Percentiles rank a stretch among this genome's conserved stretches.
Conservation (phyloP, 2,797 vertebrate genomes). For the Paratrypauchen microcephalus region DNA sequence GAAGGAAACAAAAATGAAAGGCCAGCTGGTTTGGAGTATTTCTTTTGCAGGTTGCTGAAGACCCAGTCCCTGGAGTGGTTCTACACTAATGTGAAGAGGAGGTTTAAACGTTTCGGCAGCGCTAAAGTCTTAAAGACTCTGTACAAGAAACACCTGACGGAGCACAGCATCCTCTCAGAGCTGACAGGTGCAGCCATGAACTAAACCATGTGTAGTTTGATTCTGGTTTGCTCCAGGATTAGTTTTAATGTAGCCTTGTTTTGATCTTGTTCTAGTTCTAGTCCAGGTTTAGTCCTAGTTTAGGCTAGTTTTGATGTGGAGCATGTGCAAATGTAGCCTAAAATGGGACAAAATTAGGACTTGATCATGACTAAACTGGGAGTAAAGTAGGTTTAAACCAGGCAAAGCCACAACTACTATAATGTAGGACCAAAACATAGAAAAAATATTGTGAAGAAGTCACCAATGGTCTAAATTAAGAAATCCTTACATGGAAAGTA, state of each 20-base stretch:
- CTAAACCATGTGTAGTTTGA: too few relatives aligned
- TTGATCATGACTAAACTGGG: too few relatives aligned
- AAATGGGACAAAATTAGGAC: too few relatives aligned
- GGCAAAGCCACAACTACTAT: too few relatives aligned
- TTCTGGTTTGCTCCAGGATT: background rate
- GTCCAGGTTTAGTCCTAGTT: background rate
- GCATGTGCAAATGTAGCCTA: too few relatives aligned
- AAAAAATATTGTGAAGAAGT: too few relatives aligned
- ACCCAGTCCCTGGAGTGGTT: constrained; percentile 95
- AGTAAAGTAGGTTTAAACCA: too few relatives aligned
- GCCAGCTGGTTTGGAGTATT: background rate
- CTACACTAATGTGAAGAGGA: constrained; percentile 90
- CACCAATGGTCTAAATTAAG: too few relatives aligned
- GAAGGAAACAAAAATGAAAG: too few relatives aligned
- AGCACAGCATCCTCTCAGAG: constrained; percentile 80
- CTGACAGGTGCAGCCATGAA: constrained; percentile 73
- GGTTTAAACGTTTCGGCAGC: constrained; percentile 95
- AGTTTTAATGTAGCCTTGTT: background rate
- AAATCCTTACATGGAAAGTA: too few relatives aligned
- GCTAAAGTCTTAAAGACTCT: constrained; percentile 95
- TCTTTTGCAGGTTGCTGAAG: constrained; percentile 81
- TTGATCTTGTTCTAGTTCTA: background rate
- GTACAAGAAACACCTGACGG: constrained; percentile 86
- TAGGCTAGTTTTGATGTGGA: background rate
- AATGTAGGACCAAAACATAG: too few relatives aligned